These are phyloP conservation scores for Pheucticus melanocephalus DNA, from an alignment of 2,113 vertebrate species.

Conservation along the genomic window DNA sequence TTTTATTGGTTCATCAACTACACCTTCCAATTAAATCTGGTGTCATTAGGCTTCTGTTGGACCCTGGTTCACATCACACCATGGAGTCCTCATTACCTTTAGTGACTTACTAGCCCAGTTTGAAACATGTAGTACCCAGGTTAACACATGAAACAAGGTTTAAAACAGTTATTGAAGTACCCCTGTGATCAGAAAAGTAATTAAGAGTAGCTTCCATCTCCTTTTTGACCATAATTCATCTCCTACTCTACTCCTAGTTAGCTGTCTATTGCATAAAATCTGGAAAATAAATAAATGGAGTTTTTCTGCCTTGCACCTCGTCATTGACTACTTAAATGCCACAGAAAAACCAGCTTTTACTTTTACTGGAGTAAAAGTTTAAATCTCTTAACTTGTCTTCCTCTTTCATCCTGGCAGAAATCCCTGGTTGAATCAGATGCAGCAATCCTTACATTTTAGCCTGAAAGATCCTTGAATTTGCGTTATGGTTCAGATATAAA, in stretches of 20 bases:
- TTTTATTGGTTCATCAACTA: slow-evolving; percentile 54
- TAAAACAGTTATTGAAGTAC: neutral
- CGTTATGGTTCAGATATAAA: neutral
- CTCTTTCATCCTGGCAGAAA: neutral
- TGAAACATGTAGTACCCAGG: neutral
- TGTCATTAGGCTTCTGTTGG: slow-evolving; percentile 12
- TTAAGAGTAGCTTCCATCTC: neutral
- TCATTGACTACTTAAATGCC: neutral
- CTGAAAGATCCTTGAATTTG: neutral
- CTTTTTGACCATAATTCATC: neutral
- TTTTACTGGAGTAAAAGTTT: neutral
- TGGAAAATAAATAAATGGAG: neutral
- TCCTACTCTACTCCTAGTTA: neutral
- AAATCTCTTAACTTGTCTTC: neutral
- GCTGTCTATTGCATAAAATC: neutral
- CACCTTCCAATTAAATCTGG: slow-evolving; percentile 61
- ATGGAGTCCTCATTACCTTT: neutral
- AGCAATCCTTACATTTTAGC: neutral
- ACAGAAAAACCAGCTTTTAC: neutral
- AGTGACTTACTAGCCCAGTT: neutral
- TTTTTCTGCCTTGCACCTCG: neutral
- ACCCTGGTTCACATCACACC: neutral
- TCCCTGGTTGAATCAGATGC: neutral
- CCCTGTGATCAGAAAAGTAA: neutral
- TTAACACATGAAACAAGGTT: neutral